Base-by-base conservation (phyloP, 92 coral and sea anemone species). In the Epizoanthus illoricatus region DNA sequence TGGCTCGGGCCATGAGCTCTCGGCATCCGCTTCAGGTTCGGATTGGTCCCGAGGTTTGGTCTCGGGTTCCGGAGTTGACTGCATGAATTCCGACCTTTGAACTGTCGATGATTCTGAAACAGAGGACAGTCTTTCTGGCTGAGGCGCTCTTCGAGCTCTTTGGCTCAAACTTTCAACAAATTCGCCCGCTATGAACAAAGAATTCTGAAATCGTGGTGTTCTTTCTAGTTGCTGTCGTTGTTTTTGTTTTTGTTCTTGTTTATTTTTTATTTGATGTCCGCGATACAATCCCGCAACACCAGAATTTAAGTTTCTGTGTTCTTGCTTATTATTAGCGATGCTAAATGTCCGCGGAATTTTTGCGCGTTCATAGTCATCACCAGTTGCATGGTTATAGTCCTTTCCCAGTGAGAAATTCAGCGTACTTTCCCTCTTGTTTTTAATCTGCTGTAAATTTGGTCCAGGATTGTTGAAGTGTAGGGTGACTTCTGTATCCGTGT, bases 1-100 rank as follows among this genome's bases (percentile, higher is more conserved):
- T 7, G 98, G 98, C 72, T 93, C 98, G 4, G 98, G 97, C 99
- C 98, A 94, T 17, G 88, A 72, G 40, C 71, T 67, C 58, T 90
- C 97, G 15, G 92, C 80, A 11, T 84, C 73, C 49, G 92, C 91
- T 64, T 87, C 80, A 12, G 97, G 98, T 64, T 91, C 88, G 58
- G 92, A 64, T 23, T 81, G 69, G 6, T 64, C 85, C 70, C 75
- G 74, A 39, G 71, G 81, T 19, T 75, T 75, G 58, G 13, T 45
- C 15, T 64, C 85, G 54, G 87, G 80, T 67, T 75, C 80, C 13
- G 87, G 21, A 58, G 60, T 85, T 68, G 69, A 41, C 15, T 69
- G 59, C 55, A 80, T 3, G 36, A 8, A 17, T 19, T 66, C n/a
- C 1, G 6, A 33, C n/a, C 40, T 71, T 47, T 21, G 47, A 74